Conservation (phyloP, 2,797 vertebrate species). For the Anguilla pacifica region DNA sequence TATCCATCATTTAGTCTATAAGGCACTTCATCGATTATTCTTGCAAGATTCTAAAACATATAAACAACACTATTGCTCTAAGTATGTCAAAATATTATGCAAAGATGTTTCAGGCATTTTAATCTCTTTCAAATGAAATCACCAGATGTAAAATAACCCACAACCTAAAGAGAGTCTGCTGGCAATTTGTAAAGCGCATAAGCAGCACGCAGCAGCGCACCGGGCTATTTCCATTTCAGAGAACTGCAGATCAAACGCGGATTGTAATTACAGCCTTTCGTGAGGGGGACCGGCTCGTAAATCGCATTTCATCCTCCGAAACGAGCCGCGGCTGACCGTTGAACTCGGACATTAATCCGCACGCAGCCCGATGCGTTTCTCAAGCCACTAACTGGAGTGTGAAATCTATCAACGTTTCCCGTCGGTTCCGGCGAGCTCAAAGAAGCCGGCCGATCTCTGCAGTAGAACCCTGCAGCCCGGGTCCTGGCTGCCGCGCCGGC, state of each 20-base stretch:
- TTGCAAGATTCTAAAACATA: not conserved
- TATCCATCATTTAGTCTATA: not conserved
- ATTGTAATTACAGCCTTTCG: not conserved
- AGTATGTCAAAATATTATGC: not conserved
- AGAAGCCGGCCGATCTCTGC: not conserved
- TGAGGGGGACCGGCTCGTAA: not conserved
- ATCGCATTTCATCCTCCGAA: not conserved
- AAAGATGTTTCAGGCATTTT: not conserved
- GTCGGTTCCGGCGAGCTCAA: not conserved
- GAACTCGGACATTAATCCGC: not conserved
- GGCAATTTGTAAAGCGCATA: not conserved
- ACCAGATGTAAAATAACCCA: not conserved
- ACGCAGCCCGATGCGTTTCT: not conserved
- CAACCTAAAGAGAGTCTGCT: not conserved
- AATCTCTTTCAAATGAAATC: not conserved
- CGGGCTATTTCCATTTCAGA: conserved; percentile 18
- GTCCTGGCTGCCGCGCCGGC: not conserved
- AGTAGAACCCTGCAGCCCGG: not conserved
- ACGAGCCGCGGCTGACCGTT: not conserved
- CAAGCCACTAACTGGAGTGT: not conserved
- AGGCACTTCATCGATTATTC: not conserved
- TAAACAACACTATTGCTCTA: not conserved
- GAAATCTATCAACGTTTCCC: conserved; percentile 19
- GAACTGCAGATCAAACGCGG: not conserved
- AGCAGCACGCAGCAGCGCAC: too few relatives aligned